Evolutionary conservation across 2,888 invertebrate genomes (phyloP), one percentile per base, ranked within the genome.

Genomic region (Lithophane ornitopus): DNA sequence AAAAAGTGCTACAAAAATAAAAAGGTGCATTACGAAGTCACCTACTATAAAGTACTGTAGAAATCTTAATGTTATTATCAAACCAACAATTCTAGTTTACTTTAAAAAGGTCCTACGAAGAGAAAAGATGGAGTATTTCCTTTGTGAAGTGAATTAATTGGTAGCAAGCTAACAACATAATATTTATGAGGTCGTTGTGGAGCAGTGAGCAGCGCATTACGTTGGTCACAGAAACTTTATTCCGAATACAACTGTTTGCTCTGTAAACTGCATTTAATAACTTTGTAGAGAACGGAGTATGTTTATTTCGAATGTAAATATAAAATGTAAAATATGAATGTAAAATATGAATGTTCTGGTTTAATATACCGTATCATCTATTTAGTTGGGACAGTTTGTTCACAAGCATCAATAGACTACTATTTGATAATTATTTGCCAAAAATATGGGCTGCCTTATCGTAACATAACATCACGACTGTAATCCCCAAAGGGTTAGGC

Each of bases 91-190:
- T 34, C n/a, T 34, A 71, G 59, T 61, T 68, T 26, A 59, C 41
- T 74, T 70, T 26, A 56, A 78, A 72, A 72, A 49, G 22, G 22
- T 72, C 41, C 22, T n/a, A 26, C 58, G 39, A 26, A 71, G 41
- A 76, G 67, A 63, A 81, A 76, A 76, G 49, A 81, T 70, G 46
- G 46, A 73, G 52, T 26, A 68, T 72, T 81, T 76, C 68, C 58
- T 74, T 70, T 68, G 71, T 72, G 59, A 82, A 70, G 70, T 74
- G 67, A 71, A 74, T 79, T 77, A 77, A 70, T 85, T 54, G 54
- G 71, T 78, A 69, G 74, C 52, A 49, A 74, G 66, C 67, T 72
- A 74, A 80, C 75, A 78, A 65, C 74, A 79, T 66, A 69, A 71
- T 68, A 78, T 81, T 76, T 70, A 70, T 70, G 74, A 74, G 69